Evolutionary conservation across 2,797 vertebrate genomes (phyloP).

Genomic region (Numenius phaeopus): DNA sequence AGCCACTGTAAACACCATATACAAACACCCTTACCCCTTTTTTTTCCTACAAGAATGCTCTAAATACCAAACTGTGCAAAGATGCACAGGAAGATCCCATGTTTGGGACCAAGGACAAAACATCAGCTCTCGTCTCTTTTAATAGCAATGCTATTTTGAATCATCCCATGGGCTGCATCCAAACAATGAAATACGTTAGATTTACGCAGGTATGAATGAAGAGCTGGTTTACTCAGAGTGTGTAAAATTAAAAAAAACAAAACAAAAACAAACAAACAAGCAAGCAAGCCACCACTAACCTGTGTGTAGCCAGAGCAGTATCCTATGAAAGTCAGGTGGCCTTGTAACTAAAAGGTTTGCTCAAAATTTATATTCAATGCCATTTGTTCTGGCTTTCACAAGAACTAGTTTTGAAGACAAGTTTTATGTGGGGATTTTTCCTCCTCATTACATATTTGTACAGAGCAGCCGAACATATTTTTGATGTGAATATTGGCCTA

Average conservation of each 20-base stretch:
- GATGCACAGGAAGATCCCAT: not conserved
- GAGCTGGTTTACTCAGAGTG: not conserved
- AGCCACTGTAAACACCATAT: not conserved
- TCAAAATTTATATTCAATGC: not conserved
- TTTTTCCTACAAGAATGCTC: not conserved
- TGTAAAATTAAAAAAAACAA: not conserved
- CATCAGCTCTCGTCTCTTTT: not conserved
- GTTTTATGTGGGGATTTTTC: conserved; percentile 19
- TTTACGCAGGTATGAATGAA: accelerated
- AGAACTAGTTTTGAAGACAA: not conserved
- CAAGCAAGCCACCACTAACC: not conserved
- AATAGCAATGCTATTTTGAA: not conserved
- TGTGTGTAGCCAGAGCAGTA: not conserved
- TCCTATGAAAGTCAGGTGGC: not conserved
- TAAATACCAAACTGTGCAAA: not conserved
- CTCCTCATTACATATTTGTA: conserved; percentile 8
- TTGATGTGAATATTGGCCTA: conserved; percentile 8
- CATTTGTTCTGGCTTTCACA: conserved; percentile 1
- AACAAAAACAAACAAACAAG: too few species aligned
- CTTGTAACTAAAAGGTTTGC: not conserved
- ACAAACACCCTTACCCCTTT: not conserved
- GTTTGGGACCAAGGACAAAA: not conserved
- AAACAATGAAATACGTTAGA: not conserved
- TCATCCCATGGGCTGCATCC: not conserved
- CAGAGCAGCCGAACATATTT: conserved; percentile 12